Evolutionary conservation across 2,113 vertebrate species (phyloP).

Genomic region (Gnathonemus longibarbis): DNA sequence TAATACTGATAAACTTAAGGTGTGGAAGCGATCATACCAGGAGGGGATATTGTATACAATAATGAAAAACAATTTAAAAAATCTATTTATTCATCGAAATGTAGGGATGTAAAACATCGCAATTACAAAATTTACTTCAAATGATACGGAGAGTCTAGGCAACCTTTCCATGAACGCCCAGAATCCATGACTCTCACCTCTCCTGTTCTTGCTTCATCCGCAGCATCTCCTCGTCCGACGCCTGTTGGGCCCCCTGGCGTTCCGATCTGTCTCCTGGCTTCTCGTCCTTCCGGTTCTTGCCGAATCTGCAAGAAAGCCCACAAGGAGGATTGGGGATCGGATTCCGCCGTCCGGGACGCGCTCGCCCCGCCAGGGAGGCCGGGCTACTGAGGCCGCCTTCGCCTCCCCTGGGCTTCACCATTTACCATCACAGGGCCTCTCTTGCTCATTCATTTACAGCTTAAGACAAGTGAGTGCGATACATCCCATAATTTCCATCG

Average conservation of each 20-base stretch:
- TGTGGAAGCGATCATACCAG: neutral
- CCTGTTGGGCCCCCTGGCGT: constrained; percentile 56
- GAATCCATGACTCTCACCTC: constrained; percentile 52
- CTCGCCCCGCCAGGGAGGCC: neutral
- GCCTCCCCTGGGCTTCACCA: neutral
- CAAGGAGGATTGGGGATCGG: neutral
- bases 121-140: neutral
- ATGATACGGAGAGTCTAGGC: neutral
- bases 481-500: neutral
- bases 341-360: neutral
- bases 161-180: neutral
- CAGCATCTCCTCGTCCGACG: constrained; percentile 73
- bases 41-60: neutral
- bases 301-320: constrained; percentile 68
- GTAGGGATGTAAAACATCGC: neutral
- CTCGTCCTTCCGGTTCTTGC: constrained; percentile 82
- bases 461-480: neutral
- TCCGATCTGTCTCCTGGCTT: constrained; percentile 66
- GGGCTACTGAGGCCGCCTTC: neutral
- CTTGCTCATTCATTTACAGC: neutral
- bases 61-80: neutral
- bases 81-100: neutral
- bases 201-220: constrained; percentile 76
- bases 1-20: neutral
- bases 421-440: neutral